Conservation (phyloP, 2,113 vertebrate species). For the Myocastor coypus region DNA sequence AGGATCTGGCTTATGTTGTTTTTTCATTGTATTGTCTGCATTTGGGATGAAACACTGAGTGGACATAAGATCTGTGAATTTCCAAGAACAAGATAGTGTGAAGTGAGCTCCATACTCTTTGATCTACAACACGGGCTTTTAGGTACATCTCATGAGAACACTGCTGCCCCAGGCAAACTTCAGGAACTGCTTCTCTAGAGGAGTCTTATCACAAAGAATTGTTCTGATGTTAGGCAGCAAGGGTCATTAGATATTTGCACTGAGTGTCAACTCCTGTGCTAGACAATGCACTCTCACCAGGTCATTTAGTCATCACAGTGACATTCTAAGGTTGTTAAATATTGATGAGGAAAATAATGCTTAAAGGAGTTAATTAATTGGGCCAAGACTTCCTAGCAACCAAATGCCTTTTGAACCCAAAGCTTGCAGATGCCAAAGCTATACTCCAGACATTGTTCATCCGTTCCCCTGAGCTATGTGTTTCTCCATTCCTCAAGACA, state of each 20-base stretch:
- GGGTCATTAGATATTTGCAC: neutral
- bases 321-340: neutral
- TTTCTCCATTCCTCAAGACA: constrained; percentile 5
- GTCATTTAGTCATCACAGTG: neutral
- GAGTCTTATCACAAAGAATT: neutral
- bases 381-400: neutral
- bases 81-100: neutral
- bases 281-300: neutral
- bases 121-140: neutral
- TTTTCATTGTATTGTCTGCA: neutral
- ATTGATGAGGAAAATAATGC: neutral
- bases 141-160: neutral
- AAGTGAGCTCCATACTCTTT: neutral
- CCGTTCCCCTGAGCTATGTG: neutral
- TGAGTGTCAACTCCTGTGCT: neutral
- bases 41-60: neutral
- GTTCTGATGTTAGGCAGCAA: neutral
- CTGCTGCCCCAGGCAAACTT: neutral
- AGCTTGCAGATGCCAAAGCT: neutral
- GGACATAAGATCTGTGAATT: neutral
- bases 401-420: constrained; percentile 4
- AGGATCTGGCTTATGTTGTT: neutral
- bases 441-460: neutral
- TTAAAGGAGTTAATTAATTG: neutral
- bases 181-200: neutral